Evolutionary conservation across 2,113 vertebrate genomes (phyloP), one percentile per base, ranked within the genome.

Genomic region (Merops nubicus): DNA sequence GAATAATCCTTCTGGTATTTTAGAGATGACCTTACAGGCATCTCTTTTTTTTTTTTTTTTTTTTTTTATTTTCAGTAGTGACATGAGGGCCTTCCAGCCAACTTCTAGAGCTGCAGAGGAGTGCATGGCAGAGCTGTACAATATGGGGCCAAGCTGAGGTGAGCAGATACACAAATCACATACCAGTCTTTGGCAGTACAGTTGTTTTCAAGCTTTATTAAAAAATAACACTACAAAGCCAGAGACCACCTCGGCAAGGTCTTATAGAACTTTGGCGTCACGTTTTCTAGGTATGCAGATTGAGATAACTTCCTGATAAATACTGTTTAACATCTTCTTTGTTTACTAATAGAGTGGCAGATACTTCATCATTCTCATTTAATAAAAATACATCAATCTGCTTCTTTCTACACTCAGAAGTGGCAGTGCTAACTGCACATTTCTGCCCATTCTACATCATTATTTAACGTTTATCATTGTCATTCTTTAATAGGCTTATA

Each of bases 401-500:
- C 85, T 80, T 78, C 64, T 92, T 92, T 92, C 72, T 60, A 31
- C 8, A 9, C 67, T 84, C 60, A 69, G 59, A 97, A 78, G 22
- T 89, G 69, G 43, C 88, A 91, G 84, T 68, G 40, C 65, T 82
- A 91, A 82, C 73, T 85, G 84, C 84, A 93, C 50, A 60, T 88
- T 95, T 93, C 93, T 96, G 74, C 40, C 77, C 62, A 93, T 85
- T 93, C 65, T 82, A 48, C 65, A 82, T 54, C 84, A 62, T 82
- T 89, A 73, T 89, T 91, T 91, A 94, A 91, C 87, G 93, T 95
- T 96, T 93, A 95, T 95, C 89, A 85, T 45, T 96, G 93, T 87
- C 77, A 79, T 91, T 89, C 85, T 92, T 91, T 96, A 93, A 94
- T 82, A 95, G 84, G 77, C 93, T 95, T 95, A 85, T 97, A 89